These are phyloP conservation scores for Oxystoma pomonae DNA, from an alignment of 2,888 invertebrate species.

Conservation along the genomic window DNA sequence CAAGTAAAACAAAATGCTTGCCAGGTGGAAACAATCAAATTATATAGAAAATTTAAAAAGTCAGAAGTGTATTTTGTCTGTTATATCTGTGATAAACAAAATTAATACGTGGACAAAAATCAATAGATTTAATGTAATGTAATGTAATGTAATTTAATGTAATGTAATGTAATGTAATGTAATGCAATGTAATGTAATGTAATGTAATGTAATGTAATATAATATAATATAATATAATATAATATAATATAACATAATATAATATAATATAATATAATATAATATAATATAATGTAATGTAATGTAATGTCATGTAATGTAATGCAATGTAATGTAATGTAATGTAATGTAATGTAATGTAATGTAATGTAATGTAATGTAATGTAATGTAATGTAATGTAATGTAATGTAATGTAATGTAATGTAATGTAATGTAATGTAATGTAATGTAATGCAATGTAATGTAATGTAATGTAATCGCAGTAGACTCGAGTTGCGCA, in stretches of 20 bases:
- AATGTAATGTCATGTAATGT: conserved; percentile 29
- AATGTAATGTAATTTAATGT: no score
- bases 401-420: conserved; percentile 2
- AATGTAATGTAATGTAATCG: background rate
- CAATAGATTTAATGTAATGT: no score
- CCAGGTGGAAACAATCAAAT: no score
- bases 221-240: conserved; percentile 2
- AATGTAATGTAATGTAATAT: conserved; percentile 2
- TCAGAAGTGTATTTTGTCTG: no score
- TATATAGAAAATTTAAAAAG: no score
- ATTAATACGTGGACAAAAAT: no score
- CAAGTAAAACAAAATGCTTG: no score
- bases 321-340: background rate
- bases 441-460: background rate
- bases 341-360: background rate
- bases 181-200: no score
- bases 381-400: background rate
- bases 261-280: conserved; percentile 3
- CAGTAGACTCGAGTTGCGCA: no score
- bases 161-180: no score
- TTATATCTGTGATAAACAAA: no score
- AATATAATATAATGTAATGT: conserved; percentile 6
- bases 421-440: background rate
- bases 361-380: background rate
- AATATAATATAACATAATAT: conserved; percentile 1